A percentile compares a stretch with the other conserved stretches of the same genome.
Evolutionary conservation across 1,140 invertebrate genomes (phyloP).

Genomic region (Scaptomyza hsui): DNA sequence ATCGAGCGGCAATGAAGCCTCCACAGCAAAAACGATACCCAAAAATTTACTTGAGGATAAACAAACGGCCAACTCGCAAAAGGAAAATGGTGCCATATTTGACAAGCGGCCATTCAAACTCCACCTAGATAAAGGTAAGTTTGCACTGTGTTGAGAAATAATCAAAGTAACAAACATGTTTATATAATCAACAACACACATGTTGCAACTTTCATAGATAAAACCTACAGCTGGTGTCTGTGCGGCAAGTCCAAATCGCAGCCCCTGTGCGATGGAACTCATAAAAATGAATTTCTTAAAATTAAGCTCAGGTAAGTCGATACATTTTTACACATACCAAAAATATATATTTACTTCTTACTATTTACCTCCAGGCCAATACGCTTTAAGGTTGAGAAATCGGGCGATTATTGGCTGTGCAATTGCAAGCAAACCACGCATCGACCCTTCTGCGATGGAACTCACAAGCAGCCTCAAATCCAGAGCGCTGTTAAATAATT

Average conservation of each 20-base stretch:
- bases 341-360: neutral
- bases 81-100: slow-evolving; percentile 89
- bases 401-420: slow-evolving; percentile 98
- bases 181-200: slow-evolving; percentile 69
- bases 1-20: slow-evolving; percentile 19
- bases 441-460: slow-evolving; percentile 98
- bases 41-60: slow-evolving; percentile 87
- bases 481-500: slow-evolving; percentile 85
- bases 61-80: slow-evolving; percentile 86
- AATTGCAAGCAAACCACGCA: slow-evolving; percentile 98
- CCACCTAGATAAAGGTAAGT: slow-evolving; percentile 86
- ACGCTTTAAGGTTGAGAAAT: slow-evolving; percentile 92
- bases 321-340: neutral
- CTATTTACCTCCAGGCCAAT: slow-evolving; percentile 87
- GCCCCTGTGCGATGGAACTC: slow-evolving; percentile 97
- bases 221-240: slow-evolving; percentile 96
- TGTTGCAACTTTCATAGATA: slow-evolving; percentile 84
- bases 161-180: slow-evolving; percentile 39
- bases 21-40: slow-evolving; percentile 85
- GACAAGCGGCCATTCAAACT: slow-evolving; percentile 96
- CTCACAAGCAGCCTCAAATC: slow-evolving; percentile 91
- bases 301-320: slow-evolving; percentile 86
- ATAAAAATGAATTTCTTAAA: slow-evolving; percentile 90
- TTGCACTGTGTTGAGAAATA: neutral
- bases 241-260: slow-evolving; percentile 96